Percentiles rank a stretch among this genome's conserved stretches.
Conservation (phyloP, 2,797 vertebrate genomes). For the Pygocentrus nattereri region DNA sequence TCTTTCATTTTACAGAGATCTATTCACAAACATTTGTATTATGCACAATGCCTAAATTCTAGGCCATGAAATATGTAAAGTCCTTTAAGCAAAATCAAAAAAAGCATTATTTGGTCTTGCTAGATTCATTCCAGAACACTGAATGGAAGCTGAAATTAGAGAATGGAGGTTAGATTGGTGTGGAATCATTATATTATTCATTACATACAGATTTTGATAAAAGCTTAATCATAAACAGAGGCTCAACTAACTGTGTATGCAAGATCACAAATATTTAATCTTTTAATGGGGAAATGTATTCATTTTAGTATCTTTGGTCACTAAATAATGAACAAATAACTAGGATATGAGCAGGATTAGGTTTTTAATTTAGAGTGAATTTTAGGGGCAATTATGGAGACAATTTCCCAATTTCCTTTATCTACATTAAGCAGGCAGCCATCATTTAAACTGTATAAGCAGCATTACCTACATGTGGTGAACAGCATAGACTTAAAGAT, state of each 20-base stretch:
- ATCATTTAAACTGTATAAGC: no score
- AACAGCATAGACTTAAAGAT: not conserved
- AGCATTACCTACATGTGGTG: not conserved
- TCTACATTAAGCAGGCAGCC: not conserved
- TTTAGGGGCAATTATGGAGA: no score
- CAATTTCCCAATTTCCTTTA: no score
- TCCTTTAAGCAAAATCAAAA: no score
- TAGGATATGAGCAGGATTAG: no score
- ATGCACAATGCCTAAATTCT: not conserved
- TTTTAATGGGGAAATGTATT: no score
- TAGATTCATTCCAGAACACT: not conserved
- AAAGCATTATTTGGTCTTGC: not conserved
- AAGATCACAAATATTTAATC: not conserved
- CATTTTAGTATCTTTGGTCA: no score
- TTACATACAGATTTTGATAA: not conserved
- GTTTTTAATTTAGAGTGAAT: no score
- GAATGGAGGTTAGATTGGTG: not conserved
- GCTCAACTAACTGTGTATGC: not conserved
- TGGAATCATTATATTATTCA: no score
- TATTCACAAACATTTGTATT: not conserved
- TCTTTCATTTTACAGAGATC: not conserved
- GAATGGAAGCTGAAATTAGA: not conserved
- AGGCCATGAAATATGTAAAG: no score
- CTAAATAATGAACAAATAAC: no score
- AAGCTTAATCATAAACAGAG: not conserved